Percentiles rank a stretch among this genome's conserved stretches.
Evolutionary conservation across 1,140 invertebrate species (phyloP).

Genomic region (Trichomalopsis sarcophagae): DNA sequence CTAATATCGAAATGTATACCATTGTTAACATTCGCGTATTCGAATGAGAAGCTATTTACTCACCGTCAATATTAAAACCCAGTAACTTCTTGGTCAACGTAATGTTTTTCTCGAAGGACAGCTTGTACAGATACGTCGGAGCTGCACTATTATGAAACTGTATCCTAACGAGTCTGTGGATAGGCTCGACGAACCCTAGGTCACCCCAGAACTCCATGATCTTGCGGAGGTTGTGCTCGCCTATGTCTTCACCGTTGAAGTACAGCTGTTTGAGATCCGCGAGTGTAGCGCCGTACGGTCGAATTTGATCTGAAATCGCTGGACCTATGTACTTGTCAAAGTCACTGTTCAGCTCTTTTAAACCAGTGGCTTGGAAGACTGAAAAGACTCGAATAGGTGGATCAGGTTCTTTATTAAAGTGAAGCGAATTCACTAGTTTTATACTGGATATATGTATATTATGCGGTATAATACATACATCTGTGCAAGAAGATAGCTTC

Average conservation of each 20-base stretch:
- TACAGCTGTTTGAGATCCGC: constrained; percentile 59
- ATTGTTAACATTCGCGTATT: neutral
- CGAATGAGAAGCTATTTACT: neutral
- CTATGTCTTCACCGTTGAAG: constrained; percentile 64
- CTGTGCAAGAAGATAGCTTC: constrained; percentile 70
- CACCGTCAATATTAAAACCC: neutral
- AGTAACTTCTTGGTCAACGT: neutral
- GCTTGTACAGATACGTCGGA: constrained; percentile 74
- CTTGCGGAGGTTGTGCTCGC: constrained; percentile 56
- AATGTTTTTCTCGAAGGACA: constrained; percentile 64
- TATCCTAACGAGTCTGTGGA: constrained; percentile 67
- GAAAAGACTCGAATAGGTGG: neutral
- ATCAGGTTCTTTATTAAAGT: neutral
- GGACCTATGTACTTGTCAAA: neutral
- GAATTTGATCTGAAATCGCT: neutral
- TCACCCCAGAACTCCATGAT: constrained; percentile 71
- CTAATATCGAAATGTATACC: too few species aligned
- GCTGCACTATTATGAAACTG: constrained; percentile 57
- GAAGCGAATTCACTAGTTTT: too few species aligned
- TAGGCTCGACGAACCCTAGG: constrained; percentile 67
- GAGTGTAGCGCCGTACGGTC: neutral
- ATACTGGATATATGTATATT: too few species aligned
- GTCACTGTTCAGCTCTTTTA: neutral
- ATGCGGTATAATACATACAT: neutral
- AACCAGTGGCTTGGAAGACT: neutral